Evolutionary conservation across 2,888 invertebrate species (phyloP), one percentile per base, ranked within the genome.

Genomic region (Drosophila paracracens): DNA sequence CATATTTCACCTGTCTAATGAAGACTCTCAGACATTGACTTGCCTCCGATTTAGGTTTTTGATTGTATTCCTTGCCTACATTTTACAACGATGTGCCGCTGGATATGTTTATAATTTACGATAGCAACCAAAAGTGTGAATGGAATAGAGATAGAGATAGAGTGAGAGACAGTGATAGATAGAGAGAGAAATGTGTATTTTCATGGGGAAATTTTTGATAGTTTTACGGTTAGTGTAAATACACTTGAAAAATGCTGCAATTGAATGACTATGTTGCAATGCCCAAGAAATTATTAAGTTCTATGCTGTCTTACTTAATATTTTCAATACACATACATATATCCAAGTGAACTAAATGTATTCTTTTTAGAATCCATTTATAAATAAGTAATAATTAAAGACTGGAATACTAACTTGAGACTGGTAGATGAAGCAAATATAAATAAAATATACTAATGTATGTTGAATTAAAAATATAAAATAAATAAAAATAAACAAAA

Each of bases 81-180:
- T 81, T 79, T 74, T 72, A 76, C 80, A 88, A 88, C 75, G 88
- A 88, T 73, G 88, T 89, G 90, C 66, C 33, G 48, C 31, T 51
- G 40, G 90, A 88, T 76, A 81, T 88, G 88, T 88, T 88, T 88
- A 88, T 88, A 89, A 85, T 85, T 89, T 89, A 88, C 88, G 83
- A 82, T 73, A 67, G 13, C 21, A 16, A 0, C 46, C 16, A 46
- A 46, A 7, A 4, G 21, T 46, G 46, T 46, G 16, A 46, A 25
- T 46, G 21, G 16, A 46, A 25, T 7, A 25, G 46, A 25, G 33
- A 46, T 16, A 38, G 25, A 11, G 2, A 35, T 8, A 10, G 38
- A 21, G 51, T 8, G n/a, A 43, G 36, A 13, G 25, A 29, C 4
- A 63, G 38, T 25, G 75, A 82, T 68, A 60, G 21, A 18, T 13